Evolutionary conservation across 2,797 vertebrate species (phyloP).

Genomic region (Rhinichthys osculus): DNA sequence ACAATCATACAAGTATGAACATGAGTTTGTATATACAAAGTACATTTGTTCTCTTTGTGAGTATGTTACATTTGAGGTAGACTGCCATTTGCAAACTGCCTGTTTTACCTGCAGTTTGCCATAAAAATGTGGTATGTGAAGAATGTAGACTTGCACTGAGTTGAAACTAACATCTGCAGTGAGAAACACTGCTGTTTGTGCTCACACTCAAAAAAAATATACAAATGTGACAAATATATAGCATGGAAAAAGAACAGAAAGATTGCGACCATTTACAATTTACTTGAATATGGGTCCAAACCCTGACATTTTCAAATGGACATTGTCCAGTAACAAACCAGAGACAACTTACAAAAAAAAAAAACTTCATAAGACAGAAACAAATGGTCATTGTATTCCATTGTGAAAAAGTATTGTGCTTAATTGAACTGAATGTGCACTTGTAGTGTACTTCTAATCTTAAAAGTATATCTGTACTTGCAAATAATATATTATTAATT

Average conservation of each 20-base stretch:
- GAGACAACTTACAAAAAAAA: background rate
- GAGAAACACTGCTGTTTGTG: background rate
- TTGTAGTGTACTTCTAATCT: background rate
- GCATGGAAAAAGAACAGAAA: background rate
- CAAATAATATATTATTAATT: background rate
- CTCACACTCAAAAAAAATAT: background rate
- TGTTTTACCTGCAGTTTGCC: background rate
- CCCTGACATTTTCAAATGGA: background rate
- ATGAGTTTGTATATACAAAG: background rate
- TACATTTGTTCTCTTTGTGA: conserved; percentile 19
- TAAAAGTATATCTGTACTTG: background rate
- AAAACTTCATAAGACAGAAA: background rate
- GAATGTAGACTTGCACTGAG: conserved; percentile 33
- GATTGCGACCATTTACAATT: background rate
- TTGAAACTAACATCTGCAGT: background rate
- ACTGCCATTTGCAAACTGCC: background rate
- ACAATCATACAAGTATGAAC: conserved; percentile 17
- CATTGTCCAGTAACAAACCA: background rate
- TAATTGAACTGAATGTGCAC: background rate
- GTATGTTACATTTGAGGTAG: conserved; percentile 2
- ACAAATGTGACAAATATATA: background rate
- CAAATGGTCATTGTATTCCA: background rate
- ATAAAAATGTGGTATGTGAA: conserved; percentile 34
- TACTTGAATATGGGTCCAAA: background rate
- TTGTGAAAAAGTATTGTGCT: background rate